Evolutionary conservation across 2,888 invertebrate genomes (phyloP).

Genomic region (Trachelus tabidus): DNA sequence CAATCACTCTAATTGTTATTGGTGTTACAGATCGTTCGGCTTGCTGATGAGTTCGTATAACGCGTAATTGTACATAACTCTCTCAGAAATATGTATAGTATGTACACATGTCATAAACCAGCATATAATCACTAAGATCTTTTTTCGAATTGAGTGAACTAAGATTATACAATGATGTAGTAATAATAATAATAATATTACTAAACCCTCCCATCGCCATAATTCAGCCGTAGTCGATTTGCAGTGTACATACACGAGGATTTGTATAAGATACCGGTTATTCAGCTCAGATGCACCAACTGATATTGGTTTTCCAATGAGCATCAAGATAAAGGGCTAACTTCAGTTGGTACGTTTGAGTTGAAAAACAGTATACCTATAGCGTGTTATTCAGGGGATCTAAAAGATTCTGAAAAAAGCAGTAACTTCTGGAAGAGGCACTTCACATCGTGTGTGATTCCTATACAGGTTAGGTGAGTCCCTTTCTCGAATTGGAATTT

Average conservation of each 20-base stretch:
- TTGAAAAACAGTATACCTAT: not conserved
- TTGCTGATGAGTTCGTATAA: not conserved
- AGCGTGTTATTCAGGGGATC: not conserved
- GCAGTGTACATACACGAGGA: not conserved
- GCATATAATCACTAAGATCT: not conserved
- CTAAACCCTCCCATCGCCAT: not conserved
- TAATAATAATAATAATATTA: not conserved
- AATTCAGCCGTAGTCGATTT: not conserved
- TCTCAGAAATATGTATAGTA: not conserved
- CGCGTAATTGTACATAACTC: not conserved
- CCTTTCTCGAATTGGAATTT: not conserved
- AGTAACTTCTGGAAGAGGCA: not conserved
- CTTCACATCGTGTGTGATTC: not conserved
- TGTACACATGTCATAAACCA: not conserved
- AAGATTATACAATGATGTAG: not conserved
- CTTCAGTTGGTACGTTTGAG: not conserved
- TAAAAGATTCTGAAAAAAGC: not conserved
- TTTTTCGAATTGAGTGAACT: not conserved
- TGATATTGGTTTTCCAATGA: constrained; percentile 68
- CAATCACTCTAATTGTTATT: not conserved
- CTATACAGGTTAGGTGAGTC: not conserved
- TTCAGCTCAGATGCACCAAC: constrained; percentile 70
- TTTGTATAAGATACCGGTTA: constrained; percentile 65
- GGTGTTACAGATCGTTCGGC: not conserved
- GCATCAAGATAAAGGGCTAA: constrained; percentile 64